Evolutionary conservation across 2,113 vertebrate genomes (phyloP).

Genomic region (Festucalex cinctus): DNA sequence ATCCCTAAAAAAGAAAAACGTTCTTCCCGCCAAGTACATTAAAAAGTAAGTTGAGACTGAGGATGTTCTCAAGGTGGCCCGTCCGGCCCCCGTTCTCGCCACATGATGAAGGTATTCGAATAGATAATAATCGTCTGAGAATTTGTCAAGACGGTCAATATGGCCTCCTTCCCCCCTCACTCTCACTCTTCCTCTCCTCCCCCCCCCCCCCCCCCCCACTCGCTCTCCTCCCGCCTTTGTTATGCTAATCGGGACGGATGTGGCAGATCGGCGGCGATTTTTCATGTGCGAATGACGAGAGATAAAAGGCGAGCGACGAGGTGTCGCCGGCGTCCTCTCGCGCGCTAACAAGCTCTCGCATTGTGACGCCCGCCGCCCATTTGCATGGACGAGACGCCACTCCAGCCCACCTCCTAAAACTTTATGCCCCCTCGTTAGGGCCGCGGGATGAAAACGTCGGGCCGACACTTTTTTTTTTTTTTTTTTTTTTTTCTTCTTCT

Average conservation of each 20-base stretch:
- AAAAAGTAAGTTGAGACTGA: slow-evolving; percentile 51
- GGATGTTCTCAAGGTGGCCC: slow-evolving; percentile 84
- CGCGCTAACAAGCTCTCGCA: slow-evolving; percentile 96
- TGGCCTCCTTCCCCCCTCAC: slow-evolving; percentile 35
- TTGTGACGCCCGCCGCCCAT: slow-evolving; percentile 85
- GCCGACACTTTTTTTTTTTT: no score
- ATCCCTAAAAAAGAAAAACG: no score
- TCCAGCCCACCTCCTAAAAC: slow-evolving; percentile 76
- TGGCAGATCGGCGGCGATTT: slow-evolving; percentile 95
- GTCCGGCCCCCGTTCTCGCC: slow-evolving; percentile 72
- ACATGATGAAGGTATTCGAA: slow-evolving; percentile 5
- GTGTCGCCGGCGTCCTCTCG: slow-evolving; percentile 95
- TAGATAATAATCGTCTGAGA: slow-evolving; percentile 25
- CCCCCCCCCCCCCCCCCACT: slow-evolving; percentile 13
- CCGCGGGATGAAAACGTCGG: slow-evolving; percentile 73
- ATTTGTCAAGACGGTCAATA: slow-evolving; percentile 47
- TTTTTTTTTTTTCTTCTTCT: slow-evolving; percentile 1
- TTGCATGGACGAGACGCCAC: slow-evolving; percentile 80
- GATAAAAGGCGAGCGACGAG: slow-evolving; percentile 97
- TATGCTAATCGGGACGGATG: slow-evolving; percentile 98
- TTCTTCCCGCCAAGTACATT: no score
- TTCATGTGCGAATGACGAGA: slow-evolving; percentile 94
- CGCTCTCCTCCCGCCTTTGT: slow-evolving; percentile 78
- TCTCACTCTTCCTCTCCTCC: slow-evolving; percentile 1
- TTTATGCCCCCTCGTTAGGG: slow-evolving; percentile 74